phyloP scores from a whole-genome alignment of 2,113 vertebrate species.

The Phrynocephalus versicolor region DNA sequence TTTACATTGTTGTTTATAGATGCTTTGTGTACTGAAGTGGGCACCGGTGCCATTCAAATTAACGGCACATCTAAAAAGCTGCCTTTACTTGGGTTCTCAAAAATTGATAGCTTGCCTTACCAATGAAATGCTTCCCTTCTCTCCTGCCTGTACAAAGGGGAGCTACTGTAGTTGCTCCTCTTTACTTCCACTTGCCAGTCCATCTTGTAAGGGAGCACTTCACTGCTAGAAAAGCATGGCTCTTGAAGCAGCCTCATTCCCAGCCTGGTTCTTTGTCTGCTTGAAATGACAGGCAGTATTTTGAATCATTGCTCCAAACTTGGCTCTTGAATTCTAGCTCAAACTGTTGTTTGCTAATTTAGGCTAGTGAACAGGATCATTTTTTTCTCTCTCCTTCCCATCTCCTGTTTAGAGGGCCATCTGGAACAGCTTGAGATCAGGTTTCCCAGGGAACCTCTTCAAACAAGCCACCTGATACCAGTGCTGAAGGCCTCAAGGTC shows the following conservation, averaged over 20 bases:
- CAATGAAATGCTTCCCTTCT: too few relatives aligned
- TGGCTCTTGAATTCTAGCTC: neutral
- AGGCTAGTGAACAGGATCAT: neutral
- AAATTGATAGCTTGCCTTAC: too few relatives aligned
- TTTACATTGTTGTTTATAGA: too few relatives aligned
- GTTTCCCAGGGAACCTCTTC: constrained; percentile 78
- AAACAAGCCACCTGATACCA: constrained; percentile 65
- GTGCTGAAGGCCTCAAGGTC: constrained; percentile 77
- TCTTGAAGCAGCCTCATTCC: too few relatives aligned
- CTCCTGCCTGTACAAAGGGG: neutral
- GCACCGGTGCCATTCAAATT: too few relatives aligned
- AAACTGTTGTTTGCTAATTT: neutral
- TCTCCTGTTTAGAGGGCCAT: constrained; percentile 70
- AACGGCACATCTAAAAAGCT: too few relatives aligned
- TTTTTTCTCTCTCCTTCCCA: constrained; percentile 39
- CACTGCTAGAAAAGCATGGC: neutral
- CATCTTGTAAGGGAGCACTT: neutral
- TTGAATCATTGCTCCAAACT: neutral
- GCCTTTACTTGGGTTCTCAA: too few relatives aligned
- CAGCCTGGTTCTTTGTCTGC: too few relatives aligned
- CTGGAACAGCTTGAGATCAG: constrained; percentile 81
- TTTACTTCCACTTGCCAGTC: neutral
- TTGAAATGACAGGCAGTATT: neutral
- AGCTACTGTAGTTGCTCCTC: neutral
- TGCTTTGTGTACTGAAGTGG: too few relatives aligned